These are phyloP conservation scores for Myotis findleyi DNA, from an alignment of 2,797 vertebrate species.

Conservation along the genomic window DNA sequence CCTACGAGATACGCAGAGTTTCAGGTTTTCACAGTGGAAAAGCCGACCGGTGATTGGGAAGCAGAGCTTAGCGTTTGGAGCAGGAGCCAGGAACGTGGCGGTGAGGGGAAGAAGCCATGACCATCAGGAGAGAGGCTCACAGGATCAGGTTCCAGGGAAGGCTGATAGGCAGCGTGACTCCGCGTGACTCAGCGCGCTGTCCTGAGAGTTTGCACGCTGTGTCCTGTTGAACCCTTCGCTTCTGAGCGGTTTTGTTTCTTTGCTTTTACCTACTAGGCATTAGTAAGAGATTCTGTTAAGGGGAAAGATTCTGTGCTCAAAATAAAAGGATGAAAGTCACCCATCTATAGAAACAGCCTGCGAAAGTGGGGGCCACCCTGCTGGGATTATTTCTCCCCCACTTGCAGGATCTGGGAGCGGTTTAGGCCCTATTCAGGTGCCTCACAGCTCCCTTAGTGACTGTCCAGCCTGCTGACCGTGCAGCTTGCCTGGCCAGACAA, in stretches of 20 bases:
- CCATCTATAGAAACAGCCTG: background rate
- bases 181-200: background rate
- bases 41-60: background rate
- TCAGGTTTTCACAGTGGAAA: background rate
- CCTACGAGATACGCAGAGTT: background rate
- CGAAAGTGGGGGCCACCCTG: background rate
- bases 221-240: background rate
- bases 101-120: background rate
- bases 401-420: background rate
- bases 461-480: too few species aligned
- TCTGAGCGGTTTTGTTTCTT: slow-evolving; percentile 26
- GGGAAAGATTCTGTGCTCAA: background rate
- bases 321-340: background rate
- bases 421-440: background rate
- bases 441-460: background rate
- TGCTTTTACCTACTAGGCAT: background rate
- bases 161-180: background rate
- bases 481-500: background rate
- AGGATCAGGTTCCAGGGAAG: background rate
- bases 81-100: background rate
- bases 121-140: background rate
- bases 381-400: background rate
- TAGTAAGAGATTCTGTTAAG: background rate
- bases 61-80: background rate
- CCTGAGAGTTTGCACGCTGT: background rate